Evolutionary conservation across 2,113 vertebrate genomes (phyloP).

Genomic region (Formicarius rufipectus): DNA sequence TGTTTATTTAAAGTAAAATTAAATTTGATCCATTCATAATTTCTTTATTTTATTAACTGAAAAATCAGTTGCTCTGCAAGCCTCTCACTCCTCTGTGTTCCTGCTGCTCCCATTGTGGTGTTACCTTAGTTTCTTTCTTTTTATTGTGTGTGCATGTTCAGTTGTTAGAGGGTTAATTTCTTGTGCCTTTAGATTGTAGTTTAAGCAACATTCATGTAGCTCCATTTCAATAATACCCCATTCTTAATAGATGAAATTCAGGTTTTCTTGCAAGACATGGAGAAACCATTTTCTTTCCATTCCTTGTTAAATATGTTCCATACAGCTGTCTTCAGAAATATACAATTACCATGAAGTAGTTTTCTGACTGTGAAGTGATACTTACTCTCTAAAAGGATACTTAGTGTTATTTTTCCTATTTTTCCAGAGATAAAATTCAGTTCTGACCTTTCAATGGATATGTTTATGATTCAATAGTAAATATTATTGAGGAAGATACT

Average conservation of each 20-base stretch:
- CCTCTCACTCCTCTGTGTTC: not conserved
- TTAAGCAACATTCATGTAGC: not conserved
- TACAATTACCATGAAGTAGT: not conserved
- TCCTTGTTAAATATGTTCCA: not conserved
- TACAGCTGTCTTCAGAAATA: not conserved
- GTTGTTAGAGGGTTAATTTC: not conserved
- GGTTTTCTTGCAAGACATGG: not conserved
- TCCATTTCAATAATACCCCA: not conserved
- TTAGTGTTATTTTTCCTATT: not conserved
- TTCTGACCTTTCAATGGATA: not conserved
- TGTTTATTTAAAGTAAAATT: not conserved
- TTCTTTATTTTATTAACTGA: not conserved
- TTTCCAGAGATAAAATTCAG: not conserved
- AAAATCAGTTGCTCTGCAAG: not conserved
- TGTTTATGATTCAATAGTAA: not conserved
- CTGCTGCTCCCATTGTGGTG: not conserved
- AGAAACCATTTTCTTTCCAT: not conserved
- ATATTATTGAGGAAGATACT: not conserved
- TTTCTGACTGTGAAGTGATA: not conserved
- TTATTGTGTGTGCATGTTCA: not conserved
- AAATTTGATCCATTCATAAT: not conserved
- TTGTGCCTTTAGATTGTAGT: not conserved
- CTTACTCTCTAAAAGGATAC: not conserved
- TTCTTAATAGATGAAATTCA: not conserved
- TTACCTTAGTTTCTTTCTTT: not conserved